Percentiles rank a stretch among this genome's conserved stretches.
These are phyloP conservation scores for Zygogramma bicolorata DNA, from an alignment of 2,888 invertebrate genomes.

Conservation along the genomic window DNA sequence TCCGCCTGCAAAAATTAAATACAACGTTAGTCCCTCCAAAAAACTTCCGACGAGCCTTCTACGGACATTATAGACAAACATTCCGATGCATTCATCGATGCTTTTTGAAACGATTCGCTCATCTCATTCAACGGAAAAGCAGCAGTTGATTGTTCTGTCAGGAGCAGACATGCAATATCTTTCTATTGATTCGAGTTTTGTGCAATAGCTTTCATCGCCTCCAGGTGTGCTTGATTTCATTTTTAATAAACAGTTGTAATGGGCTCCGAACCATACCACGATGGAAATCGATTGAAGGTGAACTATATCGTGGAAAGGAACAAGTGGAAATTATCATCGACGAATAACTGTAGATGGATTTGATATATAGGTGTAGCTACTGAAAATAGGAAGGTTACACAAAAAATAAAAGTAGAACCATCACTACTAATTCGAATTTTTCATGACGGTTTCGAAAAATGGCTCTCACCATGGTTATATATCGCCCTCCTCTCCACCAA, in stretches of 20 bases:
- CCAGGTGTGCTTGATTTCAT: slow-evolving; percentile 1
- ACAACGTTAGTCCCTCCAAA: too few species aligned
- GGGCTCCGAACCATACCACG: neutral
- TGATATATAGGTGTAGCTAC: too few species aligned
- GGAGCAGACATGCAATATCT: slow-evolving; percentile 31
- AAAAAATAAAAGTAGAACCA: too few species aligned
- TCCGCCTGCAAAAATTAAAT: too few species aligned
- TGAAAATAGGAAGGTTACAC: too few species aligned
- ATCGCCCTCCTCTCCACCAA: too few species aligned
- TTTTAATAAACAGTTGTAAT: neutral
- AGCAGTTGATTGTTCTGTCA: slow-evolving; percentile 37
- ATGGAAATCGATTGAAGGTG: neutral
- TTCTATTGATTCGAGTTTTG: slow-evolving; percentile 27
- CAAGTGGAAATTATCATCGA: neutral
- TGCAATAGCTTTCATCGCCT: neutral
- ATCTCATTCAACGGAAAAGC: slow-evolving; percentile 14
- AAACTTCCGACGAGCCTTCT: neutral
- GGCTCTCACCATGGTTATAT: too few species aligned
- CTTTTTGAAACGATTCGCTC: neutral
- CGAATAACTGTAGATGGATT: too few species aligned
- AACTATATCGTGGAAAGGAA: neutral
- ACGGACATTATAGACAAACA: neutral
- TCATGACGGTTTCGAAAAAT: too few species aligned
- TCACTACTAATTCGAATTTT: too few species aligned
- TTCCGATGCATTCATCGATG: neutral